Base-by-base conservation (phyloP, 1,140 invertebrate species). In the Drepana arcuata region DNA sequence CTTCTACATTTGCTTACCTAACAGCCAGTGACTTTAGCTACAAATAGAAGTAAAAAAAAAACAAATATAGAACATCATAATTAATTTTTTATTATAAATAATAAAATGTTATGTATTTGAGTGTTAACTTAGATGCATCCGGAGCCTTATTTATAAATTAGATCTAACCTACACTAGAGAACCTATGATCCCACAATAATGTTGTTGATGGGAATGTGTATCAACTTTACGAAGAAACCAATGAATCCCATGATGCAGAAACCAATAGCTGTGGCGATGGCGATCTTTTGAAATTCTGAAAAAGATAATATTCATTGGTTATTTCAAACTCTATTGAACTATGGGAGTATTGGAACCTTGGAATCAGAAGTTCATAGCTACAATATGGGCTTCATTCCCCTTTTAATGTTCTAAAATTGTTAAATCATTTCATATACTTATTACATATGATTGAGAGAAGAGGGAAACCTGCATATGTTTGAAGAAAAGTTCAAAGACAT, bases 181-280 rank as follows among this genome's bases (percentile, higher is more conserved):
- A 34, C 38, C 45, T 89, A 90, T 66, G 89, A 90, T 41, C 88
- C 89, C 23, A 99, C 97, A 88, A 99, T 99, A 77, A 99, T 99
- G 84, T 99, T 99, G 85, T 99, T 99, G 86, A 99, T 99, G 46
- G 98, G 98, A 83, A 99, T 99, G 84, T 99, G 97, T 77, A 99
- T 99, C 34, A 99, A 87, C 86, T 99, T 99, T 3, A 99, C 98
- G 64, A 99, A 99, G 86, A 99, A 99, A 58, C 98, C 98, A 82
- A 99, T 99, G 83, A 99, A 99, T 29, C 98, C 98, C 98, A 99
- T 99, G 74, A 99, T 99, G 65, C 95, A 97, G 86, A 99, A 99
- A 31, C 98, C 98, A 71, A 99, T 98, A 0, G 98, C 98, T 46
- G 98, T 99, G 24, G 98, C 98, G 61, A 99, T 93, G 10, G 98